Conservation (phyloP, 2,797 vertebrate species). For the Intellagama lesueurii region DNA sequence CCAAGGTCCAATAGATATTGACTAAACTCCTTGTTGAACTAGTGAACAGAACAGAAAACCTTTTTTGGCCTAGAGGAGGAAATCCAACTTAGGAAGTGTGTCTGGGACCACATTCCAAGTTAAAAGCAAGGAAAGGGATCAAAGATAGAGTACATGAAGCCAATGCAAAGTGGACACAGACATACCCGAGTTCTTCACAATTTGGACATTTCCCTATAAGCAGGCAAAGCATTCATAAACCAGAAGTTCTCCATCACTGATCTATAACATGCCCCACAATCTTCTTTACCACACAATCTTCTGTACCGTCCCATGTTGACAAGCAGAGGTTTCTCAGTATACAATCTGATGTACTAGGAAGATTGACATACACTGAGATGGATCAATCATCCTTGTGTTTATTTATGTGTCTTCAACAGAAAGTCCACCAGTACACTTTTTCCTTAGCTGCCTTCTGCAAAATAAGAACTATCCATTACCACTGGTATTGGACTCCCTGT, state of each 20-base stretch:
- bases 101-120: no score
- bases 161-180: no score
- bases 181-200: no score
- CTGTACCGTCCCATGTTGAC: no score
- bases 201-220: no score
- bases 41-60: neutral
- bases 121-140: no score
- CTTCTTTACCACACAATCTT: neutral
- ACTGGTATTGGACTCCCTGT: neutral
- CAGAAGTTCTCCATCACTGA: no score
- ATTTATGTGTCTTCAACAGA: neutral
- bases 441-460: neutral
- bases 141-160: no score
- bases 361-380: neutral
- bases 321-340: neutral
- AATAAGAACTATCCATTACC: neutral
- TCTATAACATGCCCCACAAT: no score
- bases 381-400: neutral
- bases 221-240: no score
- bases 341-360: neutral
- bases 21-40: neutral
- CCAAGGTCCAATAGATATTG: neutral
- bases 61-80: no score
- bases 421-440: neutral
- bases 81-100: no score